Conservation (phyloP, 1,140 invertebrate genomes). For the Mesaphorura yosii region DNA sequence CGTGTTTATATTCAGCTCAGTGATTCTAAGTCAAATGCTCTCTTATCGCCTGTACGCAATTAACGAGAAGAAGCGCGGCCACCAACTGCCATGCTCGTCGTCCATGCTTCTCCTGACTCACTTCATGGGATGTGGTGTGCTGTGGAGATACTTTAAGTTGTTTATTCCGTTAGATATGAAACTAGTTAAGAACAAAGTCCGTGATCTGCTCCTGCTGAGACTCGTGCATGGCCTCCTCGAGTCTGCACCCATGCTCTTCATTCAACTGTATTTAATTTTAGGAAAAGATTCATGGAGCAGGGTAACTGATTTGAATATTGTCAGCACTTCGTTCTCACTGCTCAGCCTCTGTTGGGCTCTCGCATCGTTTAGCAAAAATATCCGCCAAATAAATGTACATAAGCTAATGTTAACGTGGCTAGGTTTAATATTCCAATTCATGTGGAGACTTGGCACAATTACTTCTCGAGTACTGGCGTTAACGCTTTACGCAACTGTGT, state of each 20-base stretch:
- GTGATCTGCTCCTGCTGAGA: constrained; percentile 62
- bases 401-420: constrained; percentile 74
- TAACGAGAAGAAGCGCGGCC: constrained; percentile 7
- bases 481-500: constrained; percentile 71
- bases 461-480: constrained; percentile 65
- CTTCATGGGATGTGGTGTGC: constrained; percentile 63
- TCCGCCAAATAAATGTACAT: constrained; percentile 65
- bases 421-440: constrained; percentile 71
- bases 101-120: constrained; percentile 49
- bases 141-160: constrained; percentile 79
- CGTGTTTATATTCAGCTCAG: constrained; percentile 52
- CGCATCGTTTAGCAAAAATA: constrained; percentile 78
- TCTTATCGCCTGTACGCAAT: constrained; percentile 42
- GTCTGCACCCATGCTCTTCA: constrained; percentile 70
- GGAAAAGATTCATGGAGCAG: constrained; percentile 40
- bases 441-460: constrained; percentile 67
- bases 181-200: constrained; percentile 69
- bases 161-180: constrained; percentile 72
- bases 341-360: constrained; percentile 81
- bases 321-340: constrained; percentile 66
- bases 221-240: constrained; percentile 76
- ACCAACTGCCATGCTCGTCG: constrained; percentile 17
- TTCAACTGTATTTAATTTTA: constrained; percentile 62
- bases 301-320: constrained; percentile 61
- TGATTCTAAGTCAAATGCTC: constrained; percentile 58